phyloP scores from a whole-genome alignment of 2,113 vertebrate species.

The Rhipidura dahli region DNA sequence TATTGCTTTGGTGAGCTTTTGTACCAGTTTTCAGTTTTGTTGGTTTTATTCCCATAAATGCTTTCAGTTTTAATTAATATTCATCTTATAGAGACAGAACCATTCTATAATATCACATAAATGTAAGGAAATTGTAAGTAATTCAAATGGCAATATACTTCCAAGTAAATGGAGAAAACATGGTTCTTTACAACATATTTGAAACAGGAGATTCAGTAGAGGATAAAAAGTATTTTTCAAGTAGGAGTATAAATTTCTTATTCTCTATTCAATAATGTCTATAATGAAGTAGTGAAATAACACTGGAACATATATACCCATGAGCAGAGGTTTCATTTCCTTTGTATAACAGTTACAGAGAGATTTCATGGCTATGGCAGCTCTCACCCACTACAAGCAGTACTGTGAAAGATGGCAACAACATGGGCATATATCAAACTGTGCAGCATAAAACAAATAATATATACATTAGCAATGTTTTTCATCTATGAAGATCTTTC shows the following conservation, averaged over 20 bases:
- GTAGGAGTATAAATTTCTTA: background rate
- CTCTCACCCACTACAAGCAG: background rate
- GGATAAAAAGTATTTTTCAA: background rate
- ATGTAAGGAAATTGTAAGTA: background rate
- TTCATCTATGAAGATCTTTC: background rate
- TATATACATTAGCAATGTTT: background rate
- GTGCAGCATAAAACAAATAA: background rate
- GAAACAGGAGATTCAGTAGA: background rate
- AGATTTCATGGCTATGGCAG: background rate
- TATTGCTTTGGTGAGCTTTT: background rate
- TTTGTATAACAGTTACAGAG: background rate
- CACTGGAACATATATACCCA: background rate
- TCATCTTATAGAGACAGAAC: background rate
- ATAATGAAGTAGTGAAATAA: background rate
- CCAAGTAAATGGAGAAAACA: background rate
- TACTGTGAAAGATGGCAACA: background rate
- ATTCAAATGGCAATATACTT: background rate
- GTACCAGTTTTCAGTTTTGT: background rate
- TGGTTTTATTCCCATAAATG: background rate
- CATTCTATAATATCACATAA: background rate
- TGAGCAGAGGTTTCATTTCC: background rate
- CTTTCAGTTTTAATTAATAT: background rate
- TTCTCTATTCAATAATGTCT: background rate
- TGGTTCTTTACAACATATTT: background rate
- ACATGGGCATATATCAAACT: background rate